These are phyloP conservation scores for Chloroceryle aenea DNA, from an alignment of 2,113 vertebrate genomes.

Conservation along the genomic window DNA sequence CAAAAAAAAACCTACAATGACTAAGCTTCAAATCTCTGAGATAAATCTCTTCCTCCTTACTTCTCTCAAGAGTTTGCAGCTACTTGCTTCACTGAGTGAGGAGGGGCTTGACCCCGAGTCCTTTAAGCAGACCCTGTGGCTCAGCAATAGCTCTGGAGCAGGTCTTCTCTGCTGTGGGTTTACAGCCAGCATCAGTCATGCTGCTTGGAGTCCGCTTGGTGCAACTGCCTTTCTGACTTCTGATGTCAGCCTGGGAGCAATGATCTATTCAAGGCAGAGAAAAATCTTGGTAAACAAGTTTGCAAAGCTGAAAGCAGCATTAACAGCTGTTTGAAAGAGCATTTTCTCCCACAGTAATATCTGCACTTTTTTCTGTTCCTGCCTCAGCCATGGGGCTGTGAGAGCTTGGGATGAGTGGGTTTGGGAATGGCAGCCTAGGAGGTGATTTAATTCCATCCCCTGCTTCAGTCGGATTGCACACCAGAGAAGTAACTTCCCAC, in stretches of 20 bases:
- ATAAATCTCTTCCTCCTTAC: neutral
- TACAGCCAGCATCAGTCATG: neutral
- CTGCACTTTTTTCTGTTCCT: neutral
- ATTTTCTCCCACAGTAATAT: neutral
- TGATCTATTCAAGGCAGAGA: neutral
- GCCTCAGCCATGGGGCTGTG: neutral
- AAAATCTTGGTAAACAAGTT: neutral
- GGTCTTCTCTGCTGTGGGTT: neutral
- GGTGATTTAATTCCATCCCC: neutral
- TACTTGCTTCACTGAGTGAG: neutral
- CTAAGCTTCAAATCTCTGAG: neutral
- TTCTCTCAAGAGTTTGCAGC: neutral
- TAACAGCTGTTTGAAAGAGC: neutral
- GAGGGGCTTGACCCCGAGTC: neutral
- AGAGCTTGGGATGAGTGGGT: neutral
- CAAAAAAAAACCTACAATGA: neutral
- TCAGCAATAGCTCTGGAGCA: neutral
- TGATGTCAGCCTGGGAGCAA: neutral
- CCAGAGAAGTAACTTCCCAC: neutral
- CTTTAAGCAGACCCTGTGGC: neutral
- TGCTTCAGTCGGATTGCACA: neutral
- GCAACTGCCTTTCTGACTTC: neutral
- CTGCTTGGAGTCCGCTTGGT: neutral
- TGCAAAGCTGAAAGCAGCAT: neutral
- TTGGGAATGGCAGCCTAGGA: neutral